Conservation (phyloP, 1,140 invertebrate genomes). For the Anagrus nilaparvatae region DNA sequence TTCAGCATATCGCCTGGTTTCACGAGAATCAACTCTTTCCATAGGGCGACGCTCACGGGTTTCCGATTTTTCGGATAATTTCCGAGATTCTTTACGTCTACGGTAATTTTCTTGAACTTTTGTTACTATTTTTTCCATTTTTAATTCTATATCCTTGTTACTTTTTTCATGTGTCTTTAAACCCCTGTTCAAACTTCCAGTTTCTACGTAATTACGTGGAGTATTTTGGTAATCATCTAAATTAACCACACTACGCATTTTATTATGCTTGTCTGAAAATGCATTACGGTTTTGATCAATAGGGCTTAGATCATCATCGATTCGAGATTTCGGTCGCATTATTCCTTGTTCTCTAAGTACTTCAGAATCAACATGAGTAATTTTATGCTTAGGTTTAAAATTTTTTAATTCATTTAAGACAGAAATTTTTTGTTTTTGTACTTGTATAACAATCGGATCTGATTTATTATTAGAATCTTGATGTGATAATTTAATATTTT, state of each 20-base stretch:
- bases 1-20: conserved; percentile 27
- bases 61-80: conserved; percentile 25
- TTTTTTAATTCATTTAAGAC: conserved; percentile 37
- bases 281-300: conserved; percentile 23
- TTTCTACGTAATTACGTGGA: conserved; percentile 24
- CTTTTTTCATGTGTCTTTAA: conserved; percentile 26
- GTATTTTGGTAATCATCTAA: conserved; percentile 29
- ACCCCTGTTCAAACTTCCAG: conserved; percentile 34
- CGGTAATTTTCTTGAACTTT: conserved; percentile 32
- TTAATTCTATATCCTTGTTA: conserved; percentile 20
- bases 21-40: conserved; percentile 29
- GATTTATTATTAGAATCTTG: conserved; percentile 21
- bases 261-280: conserved; percentile 22
- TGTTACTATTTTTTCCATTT: conserved; percentile 21
- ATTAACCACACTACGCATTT: conserved; percentile 34
- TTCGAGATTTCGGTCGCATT: conserved; percentile 38
- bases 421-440: conserved; percentile 39
- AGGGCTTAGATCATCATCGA: conserved; percentile 37
- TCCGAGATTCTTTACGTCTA: conserved; percentile 26
- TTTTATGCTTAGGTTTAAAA: conserved; percentile 37
- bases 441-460: conserved; percentile 36
- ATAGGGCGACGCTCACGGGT: conserved; percentile 28
- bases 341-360: conserved; percentile 39
- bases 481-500: conserved; percentile 5
- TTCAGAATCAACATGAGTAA: conserved; percentile 40